Evolutionary conservation across 2,888 invertebrate genomes (phyloP).

Genomic region (Electrophaes corylata): DNA sequence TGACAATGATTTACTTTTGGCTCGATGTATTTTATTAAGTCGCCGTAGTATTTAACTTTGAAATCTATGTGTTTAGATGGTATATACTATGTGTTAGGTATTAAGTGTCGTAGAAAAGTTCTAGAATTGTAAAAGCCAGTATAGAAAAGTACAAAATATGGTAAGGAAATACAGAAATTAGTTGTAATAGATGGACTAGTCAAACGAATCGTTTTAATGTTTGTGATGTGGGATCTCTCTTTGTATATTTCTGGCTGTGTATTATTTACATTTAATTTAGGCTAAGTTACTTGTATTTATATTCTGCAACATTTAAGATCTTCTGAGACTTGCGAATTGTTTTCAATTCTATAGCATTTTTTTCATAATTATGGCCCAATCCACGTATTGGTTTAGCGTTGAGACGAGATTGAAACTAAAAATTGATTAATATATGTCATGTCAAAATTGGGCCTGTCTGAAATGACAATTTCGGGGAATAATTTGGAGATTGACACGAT

Average conservation of each 20-base stretch:
- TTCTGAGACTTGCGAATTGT: not conserved
- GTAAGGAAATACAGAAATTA: constrained; percentile 31
- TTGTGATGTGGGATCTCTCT: constrained; percentile 64
- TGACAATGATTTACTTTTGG: constrained; percentile 15
- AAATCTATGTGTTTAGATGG: constrained; percentile 54
- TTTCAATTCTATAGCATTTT: not conserved
- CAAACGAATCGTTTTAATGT: constrained; percentile 42
- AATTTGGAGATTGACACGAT: too few species aligned
- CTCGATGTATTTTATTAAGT: constrained; percentile 20
- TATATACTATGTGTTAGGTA: constrained; percentile 46
- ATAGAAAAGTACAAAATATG: constrained; percentile 41
- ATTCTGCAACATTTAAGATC: not conserved
- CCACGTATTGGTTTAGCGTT: too few species aligned
- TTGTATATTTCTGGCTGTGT: constrained; percentile 65
- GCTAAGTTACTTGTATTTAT: constrained; percentile 4
- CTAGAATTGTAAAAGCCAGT: constrained; percentile 31
- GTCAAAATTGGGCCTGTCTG: too few species aligned
- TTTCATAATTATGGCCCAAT: too few species aligned
- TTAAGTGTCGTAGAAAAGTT: constrained; percentile 34
- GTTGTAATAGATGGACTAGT: constrained; percentile 48
- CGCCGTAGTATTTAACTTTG: constrained; percentile 24
- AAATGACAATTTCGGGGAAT: too few species aligned
- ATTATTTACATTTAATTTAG: constrained; percentile 43
- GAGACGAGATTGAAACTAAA: too few species aligned
- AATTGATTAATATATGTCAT: too few species aligned